Evolutionary conservation across 2,113 vertebrate species (phyloP).

Genomic region (Rhinolophus sinicus): DNA sequence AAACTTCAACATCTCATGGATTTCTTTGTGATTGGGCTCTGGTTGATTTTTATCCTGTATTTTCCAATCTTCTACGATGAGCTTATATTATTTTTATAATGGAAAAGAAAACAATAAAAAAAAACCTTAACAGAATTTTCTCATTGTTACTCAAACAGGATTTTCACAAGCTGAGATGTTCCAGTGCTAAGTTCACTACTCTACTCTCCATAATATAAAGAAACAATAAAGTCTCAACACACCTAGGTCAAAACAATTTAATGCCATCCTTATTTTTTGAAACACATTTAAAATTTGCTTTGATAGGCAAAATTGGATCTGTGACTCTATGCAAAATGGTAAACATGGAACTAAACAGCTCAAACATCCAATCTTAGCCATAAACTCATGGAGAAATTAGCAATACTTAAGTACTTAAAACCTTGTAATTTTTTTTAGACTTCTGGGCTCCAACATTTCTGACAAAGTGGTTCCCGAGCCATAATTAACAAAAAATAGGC

Average conservation of each 20-base stretch:
- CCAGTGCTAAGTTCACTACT: background rate
- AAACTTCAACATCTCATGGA: background rate
- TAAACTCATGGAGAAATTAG: conserved; percentile 34
- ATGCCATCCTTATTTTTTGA: background rate
- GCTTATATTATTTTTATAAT: background rate
- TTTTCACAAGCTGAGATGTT: background rate
- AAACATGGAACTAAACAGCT: background rate
- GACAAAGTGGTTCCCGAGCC: conserved; percentile 51
- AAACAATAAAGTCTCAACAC: background rate
- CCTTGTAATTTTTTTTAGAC: conserved; percentile 56
- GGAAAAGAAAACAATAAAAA: conserved; percentile 31
- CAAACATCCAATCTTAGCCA: conserved; percentile 8
- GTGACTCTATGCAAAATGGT: background rate
- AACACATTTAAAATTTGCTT: background rate
- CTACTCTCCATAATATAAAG: background rate
- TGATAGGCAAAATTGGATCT: background rate
- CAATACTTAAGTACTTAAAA: conserved; percentile 70
- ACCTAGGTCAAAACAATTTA: background rate
- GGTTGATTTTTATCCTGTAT: background rate
- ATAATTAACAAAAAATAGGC: conserved; percentile 60
- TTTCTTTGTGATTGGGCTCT: background rate
- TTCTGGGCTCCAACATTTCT: conserved; percentile 49
- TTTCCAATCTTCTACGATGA: conserved; percentile 14
- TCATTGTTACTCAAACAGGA: background rate
- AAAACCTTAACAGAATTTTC: conserved; percentile 3